Base-by-base conservation (phyloP, 2,113 vertebrate species). In the Odontesthes bonariensis region DNA sequence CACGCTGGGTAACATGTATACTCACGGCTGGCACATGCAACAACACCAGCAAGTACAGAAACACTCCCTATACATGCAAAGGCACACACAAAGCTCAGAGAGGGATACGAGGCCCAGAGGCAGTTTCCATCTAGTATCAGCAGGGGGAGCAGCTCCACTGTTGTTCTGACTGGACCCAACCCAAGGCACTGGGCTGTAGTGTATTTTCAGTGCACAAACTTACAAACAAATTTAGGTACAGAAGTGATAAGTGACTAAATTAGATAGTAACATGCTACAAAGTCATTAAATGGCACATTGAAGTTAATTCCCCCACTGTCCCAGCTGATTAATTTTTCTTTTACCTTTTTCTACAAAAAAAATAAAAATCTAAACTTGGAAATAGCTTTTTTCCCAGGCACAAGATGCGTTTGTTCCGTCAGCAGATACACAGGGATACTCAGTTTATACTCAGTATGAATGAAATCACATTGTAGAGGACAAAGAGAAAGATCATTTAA, bases 141-240 rank as follows among this genome's bases (percentile, higher is more conserved):
- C 92, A 98, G 97, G 95, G 97, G 97, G 97, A 97, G 96, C 94
- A 94, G 92, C 96, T 94, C 96, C 94, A 95, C 97, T 97, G 93
- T 95, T 94, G 94, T 95, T 96, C 89, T 88, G 62, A 85, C 72
- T 86, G 84, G 82, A 88, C 84, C 60, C 69, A 88, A 74, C 84
- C 79, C 75, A 76, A 73, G 67, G 81, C 79, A 59, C 59, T 35
- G 55, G 69, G 22, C 55, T 51, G 46, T 65, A 13, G 23, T 60
- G 61, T 66, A 40, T 56, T 20, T 49, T 60, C 55, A 20, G 58
- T 74, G 60, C 6, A 67, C 27, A 55, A 59, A 54, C 38, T 44
- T 73, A 67, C 14, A 72, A 64, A 72, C 47, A 51, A 57, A 38
- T 69, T 69, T 14, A 73, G n/a, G 27, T 14, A 22, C 70, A 46